Percentiles rank a stretch among this genome's conserved stretches.
phyloP scores from a whole-genome alignment of 2,797 vertebrate genomes.

The Cynodonichthys magdalenae region DNA sequence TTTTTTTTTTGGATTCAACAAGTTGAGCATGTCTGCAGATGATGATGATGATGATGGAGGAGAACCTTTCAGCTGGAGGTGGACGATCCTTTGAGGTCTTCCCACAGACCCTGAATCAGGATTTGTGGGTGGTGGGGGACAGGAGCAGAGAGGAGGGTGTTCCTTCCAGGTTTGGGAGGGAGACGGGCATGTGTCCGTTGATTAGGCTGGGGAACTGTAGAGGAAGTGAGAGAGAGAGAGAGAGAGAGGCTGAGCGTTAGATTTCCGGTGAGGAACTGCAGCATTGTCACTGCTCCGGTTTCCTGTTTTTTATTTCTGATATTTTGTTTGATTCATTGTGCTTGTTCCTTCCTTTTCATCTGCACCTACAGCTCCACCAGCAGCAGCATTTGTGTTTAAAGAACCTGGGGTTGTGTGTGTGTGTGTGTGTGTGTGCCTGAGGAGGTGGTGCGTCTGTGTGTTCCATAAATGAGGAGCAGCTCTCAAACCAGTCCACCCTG shows the following conservation, averaged over 20 bases:
- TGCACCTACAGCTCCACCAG: conserved; percentile 50
- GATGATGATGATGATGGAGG: not conserved
- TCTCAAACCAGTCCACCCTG: conserved; percentile 78
- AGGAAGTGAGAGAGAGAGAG: conserved; percentile 59
- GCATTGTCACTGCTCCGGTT: conserved; percentile 72
- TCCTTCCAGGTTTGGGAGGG: conserved; percentile 90
- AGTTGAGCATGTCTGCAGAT: conserved; percentile 2
- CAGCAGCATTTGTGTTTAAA: conserved; percentile 40
- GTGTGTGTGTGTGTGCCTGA: conserved; percentile 49
- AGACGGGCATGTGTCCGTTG: conserved; percentile 92
- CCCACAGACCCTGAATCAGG: conserved; percentile 82
- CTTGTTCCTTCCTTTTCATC: conserved; percentile 71
- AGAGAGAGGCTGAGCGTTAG: conserved; percentile 57
- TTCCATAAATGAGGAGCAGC: conserved; percentile 74
- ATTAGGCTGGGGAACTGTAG: conserved; percentile 94
- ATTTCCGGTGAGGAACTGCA: conserved; percentile 72
- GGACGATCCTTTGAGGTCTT: conserved; percentile 23
- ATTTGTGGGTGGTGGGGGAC: conserved; percentile 90
- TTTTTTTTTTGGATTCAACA: conserved; percentile 40
- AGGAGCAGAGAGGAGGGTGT: conserved; percentile 90
- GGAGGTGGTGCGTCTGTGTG: conserved; percentile 23
- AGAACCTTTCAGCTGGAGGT: conserved; percentile 29
- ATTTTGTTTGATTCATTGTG: conserved; percentile 47
- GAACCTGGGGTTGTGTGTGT: conserved; percentile 30
- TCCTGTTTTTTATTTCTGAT: conserved; percentile 63